Base-by-base conservation (phyloP, 2,888 invertebrate genomes). In the Labia minor region DNA sequence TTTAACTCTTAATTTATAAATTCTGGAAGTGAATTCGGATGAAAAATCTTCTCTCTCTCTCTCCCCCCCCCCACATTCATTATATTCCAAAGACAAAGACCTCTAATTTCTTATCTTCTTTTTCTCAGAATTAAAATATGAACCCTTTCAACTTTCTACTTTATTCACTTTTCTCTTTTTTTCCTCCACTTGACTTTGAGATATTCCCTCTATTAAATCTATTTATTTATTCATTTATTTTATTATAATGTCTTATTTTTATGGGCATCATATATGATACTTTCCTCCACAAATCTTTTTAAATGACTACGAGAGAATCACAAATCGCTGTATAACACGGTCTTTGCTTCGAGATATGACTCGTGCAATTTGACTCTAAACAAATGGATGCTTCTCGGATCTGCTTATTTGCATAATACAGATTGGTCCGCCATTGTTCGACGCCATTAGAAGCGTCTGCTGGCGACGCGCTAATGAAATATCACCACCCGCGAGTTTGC, bases 261-360 rank as follows among this genome's bases (percentile, higher is more conserved):
- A 49, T 49, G 16, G 49, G 49, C 49, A 49, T 49, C 49, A 49
- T 49, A 49, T 49, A 49, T 49, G 49, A 49, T 49, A 14, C 49
- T 49, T 49, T 49, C n/a, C 49, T n/a, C 49, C 49, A 49, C 49
- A 49, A 49, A 49, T 49, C 49, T 49, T 49, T 49, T 49, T 49
- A 49, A 49, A 49, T 49, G 49, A 49, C 49, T 49, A 49, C n/a
- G 16, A 49, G 49, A 49, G 49, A 49, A 49, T 49, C 49, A 10
- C 49, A 49, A 49, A 49, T 49, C 49, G 49, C 49, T 49, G 16
- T 49, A 49, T 49, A 49, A 49, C 49, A 49, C 49, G 49, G 49
- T 49, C 49, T 49, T 49, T 49, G 49, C 49, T 49, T 49, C 8
- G 49, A 33, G 33, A 33, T 33, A 49, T 49, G 49, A 14, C 49